Base-by-base conservation (phyloP, 2,888 invertebrate species). In the Ectobius pallidus region DNA sequence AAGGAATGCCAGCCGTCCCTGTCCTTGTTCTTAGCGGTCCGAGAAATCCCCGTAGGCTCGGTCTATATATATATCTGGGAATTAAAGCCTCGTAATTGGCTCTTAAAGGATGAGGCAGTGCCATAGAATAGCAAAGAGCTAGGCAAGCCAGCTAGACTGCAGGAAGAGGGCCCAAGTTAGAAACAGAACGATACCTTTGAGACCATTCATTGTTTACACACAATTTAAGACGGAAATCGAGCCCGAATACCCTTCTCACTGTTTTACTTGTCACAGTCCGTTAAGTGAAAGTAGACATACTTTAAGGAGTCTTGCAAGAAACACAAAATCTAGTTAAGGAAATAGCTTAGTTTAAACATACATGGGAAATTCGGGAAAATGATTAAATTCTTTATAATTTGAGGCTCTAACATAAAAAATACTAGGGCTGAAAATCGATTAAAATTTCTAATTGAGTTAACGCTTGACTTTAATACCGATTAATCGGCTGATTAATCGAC, bases 161-260 rank as follows among this genome's bases (percentile, higher is more conserved):
- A 6, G n/a, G n/a, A 4, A 63, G 42, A 22, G 42, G 22, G 44
- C 44, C n/a, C 32, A 67, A 67, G 22, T 67, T 58, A 39, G 58
- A 32, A 58, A 70, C 70, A 70, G 46, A 70, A 70, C 70, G 70
- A 58, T 58, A 42, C 70, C 70, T 70, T 25, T 25, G 70, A 61
- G 70, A 71, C 71, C 46, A 52, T 63, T 34, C 67, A 71, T 71
- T 65, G 71, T 71, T 63, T 63, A 63, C 65, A 65, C 65, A 52
- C 71, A 71, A 71, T 71, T 71, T 52, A 71, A 71, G 52, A 65
- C 34, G 70, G 70, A 70, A 70, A 70, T 70, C 70, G 70, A 58
- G 25, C 58, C 58, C 42, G 32, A 67, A 67, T 44, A 55, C 61
- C 32, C 46, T 46, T n/a, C 46, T 46, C 46, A 46, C 16, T 34